phyloP scores from a whole-genome alignment of 2,888 invertebrate species.

The Gastrophysa polygoni region DNA sequence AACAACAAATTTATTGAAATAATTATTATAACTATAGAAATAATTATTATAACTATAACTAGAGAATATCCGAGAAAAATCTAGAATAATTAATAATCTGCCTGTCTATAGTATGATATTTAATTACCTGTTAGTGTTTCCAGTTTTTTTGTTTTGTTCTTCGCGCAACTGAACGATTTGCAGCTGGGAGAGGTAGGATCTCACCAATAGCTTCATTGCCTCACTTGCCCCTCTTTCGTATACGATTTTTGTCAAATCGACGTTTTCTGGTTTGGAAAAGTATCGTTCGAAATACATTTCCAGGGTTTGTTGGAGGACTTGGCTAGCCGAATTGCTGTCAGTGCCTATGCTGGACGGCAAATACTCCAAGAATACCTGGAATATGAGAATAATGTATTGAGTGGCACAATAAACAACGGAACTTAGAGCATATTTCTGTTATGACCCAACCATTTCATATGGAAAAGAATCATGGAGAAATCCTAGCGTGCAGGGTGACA shows the following conservation, averaged over 20 bases:
- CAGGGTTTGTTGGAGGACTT: slow-evolving; percentile 61
- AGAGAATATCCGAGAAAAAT: no score
- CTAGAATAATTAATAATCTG: no score
- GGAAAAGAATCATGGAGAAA: no score
- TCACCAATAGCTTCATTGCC: slow-evolving; percentile 66
- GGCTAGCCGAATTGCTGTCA: slow-evolving; percentile 58
- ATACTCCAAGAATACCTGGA: slow-evolving; percentile 69
- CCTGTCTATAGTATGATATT: no score
- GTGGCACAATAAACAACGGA: no score
- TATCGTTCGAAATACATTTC: slow-evolving; percentile 59
- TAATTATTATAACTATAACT: no score
- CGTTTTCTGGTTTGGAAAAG: slow-evolving; percentile 50
- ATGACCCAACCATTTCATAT: no score
- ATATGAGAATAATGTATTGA: slow-evolving; percentile 29
- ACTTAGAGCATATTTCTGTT: no score
- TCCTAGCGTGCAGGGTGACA: no score
- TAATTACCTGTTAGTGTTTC: slow-evolving; percentile 18
- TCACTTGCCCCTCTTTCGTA: slow-evolving; percentile 60
- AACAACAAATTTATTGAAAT: no score
- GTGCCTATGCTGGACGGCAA: slow-evolving; percentile 69
- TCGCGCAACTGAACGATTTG: slow-evolving; percentile 54
- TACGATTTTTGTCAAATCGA: slow-evolving; percentile 51
- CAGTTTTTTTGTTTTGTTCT: slow-evolving; percentile 29
- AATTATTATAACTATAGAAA: no score
- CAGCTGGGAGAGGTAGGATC: slow-evolving; percentile 64